Evolutionary conservation across 2,797 vertebrate genomes (phyloP).

Genomic region (Sandelia bainsii): DNA sequence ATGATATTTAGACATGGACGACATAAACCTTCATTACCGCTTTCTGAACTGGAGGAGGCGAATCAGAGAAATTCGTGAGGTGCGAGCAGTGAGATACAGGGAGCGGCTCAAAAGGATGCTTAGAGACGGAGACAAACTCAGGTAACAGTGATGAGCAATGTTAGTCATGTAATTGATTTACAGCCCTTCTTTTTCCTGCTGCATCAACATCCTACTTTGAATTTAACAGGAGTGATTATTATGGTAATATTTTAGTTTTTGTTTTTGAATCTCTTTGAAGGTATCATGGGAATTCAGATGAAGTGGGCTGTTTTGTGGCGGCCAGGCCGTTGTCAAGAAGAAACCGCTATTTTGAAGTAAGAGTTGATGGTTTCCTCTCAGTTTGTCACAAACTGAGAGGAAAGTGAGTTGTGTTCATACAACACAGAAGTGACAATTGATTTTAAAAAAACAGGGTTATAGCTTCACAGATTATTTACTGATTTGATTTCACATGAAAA

Average conservation of each 20-base stretch:
- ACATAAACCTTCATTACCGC: constrained; percentile 96
- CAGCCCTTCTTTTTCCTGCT: background rate
- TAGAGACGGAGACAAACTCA: constrained; percentile 92
- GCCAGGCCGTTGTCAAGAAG: constrained; percentile 91
- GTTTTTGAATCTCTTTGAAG: constrained; percentile 70
- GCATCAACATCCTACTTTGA: background rate
- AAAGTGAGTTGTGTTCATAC: no score
- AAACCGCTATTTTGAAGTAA: constrained; percentile 97
- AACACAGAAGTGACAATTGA: background rate
- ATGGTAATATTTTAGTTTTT: constrained; percentile 1
- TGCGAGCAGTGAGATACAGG: constrained; percentile 89
- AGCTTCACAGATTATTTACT: background rate
- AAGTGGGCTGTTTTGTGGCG: constrained; percentile 96
- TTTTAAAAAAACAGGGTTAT: background rate
- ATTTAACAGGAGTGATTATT: background rate
- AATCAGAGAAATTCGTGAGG: constrained; percentile 93
- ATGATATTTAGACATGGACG: constrained; percentile 90
- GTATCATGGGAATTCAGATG: constrained; percentile 95
- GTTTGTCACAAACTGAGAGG: no score
- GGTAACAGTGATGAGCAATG: constrained; percentile 75
- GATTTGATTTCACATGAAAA: constrained; percentile 2
- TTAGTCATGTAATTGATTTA: background rate
- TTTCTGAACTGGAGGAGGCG: constrained; percentile 94
- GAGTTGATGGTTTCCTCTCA: constrained; percentile 32
- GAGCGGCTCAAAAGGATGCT: constrained; percentile 92